Conservation (phyloP, 2,113 vertebrate species). For the Sorex fumeus region DNA sequence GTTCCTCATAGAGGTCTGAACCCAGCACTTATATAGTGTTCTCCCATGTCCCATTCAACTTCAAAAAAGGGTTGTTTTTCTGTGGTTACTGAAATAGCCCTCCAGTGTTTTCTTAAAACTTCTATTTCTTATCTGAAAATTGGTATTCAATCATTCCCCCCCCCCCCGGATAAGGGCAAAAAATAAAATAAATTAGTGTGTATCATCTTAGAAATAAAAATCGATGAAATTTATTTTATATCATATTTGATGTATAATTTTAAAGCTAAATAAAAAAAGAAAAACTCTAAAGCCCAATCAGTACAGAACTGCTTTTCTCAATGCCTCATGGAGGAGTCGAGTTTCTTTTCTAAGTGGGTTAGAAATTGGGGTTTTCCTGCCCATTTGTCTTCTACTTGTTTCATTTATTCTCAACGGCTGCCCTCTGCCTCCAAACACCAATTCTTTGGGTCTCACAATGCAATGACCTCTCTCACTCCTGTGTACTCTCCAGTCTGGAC, state of each 20-base stretch:
- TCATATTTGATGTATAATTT: slow-evolving; percentile 42
- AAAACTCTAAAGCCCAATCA: neutral
- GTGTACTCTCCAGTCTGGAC: neutral
- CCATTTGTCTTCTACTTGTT: neutral
- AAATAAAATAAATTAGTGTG: slow-evolving; percentile 33
- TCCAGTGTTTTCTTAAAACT: neutral
- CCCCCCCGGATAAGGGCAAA: neutral
- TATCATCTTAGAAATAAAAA: slow-evolving; percentile 49
- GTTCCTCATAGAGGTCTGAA: neutral
- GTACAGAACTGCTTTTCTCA: neutral
- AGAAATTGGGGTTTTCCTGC: neutral
- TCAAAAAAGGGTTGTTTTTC: neutral
- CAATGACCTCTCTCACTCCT: neutral
- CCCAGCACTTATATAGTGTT: neutral
- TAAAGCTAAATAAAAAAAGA: neutral
- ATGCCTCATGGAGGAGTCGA: neutral
- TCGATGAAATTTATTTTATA: neutral
- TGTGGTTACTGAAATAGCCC: neutral
- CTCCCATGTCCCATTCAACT: neutral
- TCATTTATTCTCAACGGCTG: neutral
- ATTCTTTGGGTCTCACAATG: neutral
- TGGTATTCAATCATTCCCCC: neutral
- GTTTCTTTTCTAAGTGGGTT: neutral
- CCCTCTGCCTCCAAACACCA: neutral
- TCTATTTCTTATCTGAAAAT: neutral